These are phyloP conservation scores for Hemiscyllium ocellatum DNA, from an alignment of 2,113 vertebrate genomes.

Conservation along the genomic window DNA sequence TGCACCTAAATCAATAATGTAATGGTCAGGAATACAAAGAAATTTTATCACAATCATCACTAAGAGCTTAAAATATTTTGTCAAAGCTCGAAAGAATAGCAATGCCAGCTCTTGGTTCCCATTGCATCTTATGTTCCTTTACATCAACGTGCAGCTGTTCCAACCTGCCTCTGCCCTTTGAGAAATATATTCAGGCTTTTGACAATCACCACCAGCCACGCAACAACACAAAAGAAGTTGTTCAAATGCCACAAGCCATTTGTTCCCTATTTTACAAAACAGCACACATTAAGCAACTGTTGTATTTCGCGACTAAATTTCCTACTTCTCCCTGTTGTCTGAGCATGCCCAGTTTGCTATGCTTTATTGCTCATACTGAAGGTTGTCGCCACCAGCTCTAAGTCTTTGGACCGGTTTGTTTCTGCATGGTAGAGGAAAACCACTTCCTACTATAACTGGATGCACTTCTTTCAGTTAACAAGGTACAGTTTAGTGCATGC, in stretches of 20 bases:
- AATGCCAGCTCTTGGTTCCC: not conserved
- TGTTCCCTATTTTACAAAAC: not conserved
- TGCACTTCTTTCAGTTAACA: too few relatives aligned
- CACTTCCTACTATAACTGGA: too few relatives aligned
- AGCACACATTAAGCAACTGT: not conserved
- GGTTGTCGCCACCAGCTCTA: too few relatives aligned
- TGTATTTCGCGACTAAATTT: not conserved
- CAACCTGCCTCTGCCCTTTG: constrained; percentile 12
- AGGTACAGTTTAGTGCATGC: too few relatives aligned
- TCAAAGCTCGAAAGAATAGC: not conserved
- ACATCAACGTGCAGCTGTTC: not conserved
- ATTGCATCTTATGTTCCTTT: not conserved
- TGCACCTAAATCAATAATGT: not conserved
- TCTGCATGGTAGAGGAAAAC: too few relatives aligned
- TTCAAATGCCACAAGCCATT: not conserved
- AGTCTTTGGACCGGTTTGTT: too few relatives aligned
- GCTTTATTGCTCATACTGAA: too few relatives aligned
- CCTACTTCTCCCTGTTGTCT: not conserved
- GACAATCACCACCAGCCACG: not conserved
- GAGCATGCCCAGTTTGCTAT: too few relatives aligned
- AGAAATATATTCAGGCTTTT: not conserved
- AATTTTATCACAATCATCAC: not conserved
- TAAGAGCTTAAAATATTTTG: not conserved
- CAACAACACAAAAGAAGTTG: not conserved
- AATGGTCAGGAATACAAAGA: not conserved